Conservation (phyloP, 2,113 vertebrate genomes). For the Anas platyrhynchos region DNA sequence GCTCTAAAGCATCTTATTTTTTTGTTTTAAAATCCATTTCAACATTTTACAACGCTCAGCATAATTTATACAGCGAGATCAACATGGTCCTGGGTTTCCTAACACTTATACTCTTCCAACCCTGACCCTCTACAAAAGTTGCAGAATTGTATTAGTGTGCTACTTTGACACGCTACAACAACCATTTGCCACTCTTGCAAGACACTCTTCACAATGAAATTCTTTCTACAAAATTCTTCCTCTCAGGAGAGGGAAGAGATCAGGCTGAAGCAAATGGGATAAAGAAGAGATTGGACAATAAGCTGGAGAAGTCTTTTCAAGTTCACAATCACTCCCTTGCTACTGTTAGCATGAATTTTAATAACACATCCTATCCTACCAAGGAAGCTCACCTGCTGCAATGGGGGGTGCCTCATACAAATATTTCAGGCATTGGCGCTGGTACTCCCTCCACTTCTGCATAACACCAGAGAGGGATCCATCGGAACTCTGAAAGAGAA, state of each 20-base stretch:
- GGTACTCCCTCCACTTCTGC: constrained; percentile 83
- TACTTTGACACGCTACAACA: not conserved
- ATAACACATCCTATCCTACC: not conserved
- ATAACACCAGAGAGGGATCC: constrained; percentile 78
- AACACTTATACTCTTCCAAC: not conserved
- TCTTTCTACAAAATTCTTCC: not conserved
- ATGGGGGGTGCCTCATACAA: constrained; percentile 71
- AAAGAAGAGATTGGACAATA: not conserved
- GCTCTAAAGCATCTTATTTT: not conserved
- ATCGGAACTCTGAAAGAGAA: constrained; percentile 70
- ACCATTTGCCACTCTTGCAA: not conserved
- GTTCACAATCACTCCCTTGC: not conserved
- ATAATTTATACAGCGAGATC: not conserved
- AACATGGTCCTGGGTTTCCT: not conserved
- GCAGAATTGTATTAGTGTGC: not conserved
- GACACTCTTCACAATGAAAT: not conserved
- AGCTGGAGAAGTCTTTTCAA: not conserved
- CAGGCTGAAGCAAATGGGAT: not conserved
- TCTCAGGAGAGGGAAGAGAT: not conserved
- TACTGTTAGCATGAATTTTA: not conserved
- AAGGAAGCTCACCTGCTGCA: constrained; percentile 66
- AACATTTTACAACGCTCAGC: not conserved
- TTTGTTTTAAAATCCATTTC: not conserved
- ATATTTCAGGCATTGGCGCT: constrained; percentile 77
- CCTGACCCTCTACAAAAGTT: not conserved